These are phyloP conservation scores for Phymanthus crucifer DNA, from an alignment of 92 coral and sea anemone genomes.

Conservation along the genomic window DNA sequence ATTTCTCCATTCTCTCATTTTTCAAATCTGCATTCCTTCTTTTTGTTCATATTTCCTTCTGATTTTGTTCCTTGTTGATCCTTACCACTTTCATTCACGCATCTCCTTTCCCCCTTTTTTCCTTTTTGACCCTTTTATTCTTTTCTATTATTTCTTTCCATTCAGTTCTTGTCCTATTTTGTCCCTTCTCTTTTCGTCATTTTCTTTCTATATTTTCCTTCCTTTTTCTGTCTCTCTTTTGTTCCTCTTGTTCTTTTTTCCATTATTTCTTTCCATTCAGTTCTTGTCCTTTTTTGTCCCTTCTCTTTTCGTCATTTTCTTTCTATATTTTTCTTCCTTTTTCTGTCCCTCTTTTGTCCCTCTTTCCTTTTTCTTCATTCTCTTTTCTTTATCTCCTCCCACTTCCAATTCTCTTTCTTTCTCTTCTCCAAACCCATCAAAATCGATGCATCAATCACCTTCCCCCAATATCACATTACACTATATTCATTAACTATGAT, in stretches of 20 bases:
- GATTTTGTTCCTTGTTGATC: too few species aligned
- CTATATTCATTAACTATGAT: background rate
- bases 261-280: background rate
- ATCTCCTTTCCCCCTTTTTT: background rate
- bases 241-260: background rate
- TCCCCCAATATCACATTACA: background rate
- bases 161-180: background rate
- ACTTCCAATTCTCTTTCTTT: background rate
- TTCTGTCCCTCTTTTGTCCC: background rate
- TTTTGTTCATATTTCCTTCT: background rate
- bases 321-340: too few species aligned
- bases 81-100: background rate
- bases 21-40: background rate
- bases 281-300: background rate
- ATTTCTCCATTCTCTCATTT: background rate
- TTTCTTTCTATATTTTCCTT: background rate
- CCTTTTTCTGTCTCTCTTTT: background rate
- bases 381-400: background rate
- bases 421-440: background rate
- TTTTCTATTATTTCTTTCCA: background rate
- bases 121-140: background rate
- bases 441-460: background rate
- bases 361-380: background rate
- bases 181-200: background rate
- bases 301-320: too few species aligned